Percentiles rank a stretch among this genome's conserved stretches.
phyloP scores from a whole-genome alignment of 2,113 vertebrate genomes.

The Emydocephalus ijimae region DNA sequence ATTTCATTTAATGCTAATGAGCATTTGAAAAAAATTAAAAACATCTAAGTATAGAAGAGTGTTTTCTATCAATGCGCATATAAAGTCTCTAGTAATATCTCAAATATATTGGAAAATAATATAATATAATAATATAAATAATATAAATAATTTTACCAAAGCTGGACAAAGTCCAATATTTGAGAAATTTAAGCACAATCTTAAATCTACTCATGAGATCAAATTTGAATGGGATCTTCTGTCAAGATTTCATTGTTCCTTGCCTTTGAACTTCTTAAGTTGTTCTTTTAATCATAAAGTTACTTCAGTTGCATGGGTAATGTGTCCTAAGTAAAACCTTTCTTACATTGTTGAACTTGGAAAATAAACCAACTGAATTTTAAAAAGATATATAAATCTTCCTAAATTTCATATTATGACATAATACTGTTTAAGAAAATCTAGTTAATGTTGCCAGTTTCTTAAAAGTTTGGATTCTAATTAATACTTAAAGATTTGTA shows the following conservation, averaged over 20 bases:
- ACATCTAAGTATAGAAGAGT: slow-evolving; percentile 52
- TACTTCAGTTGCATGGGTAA: slow-evolving; percentile 53
- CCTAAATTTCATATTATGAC: slow-evolving; percentile 44
- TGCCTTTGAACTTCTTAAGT: slow-evolving; percentile 46
- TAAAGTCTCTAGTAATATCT: slow-evolving; percentile 39
- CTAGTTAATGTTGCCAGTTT: slow-evolving; percentile 10
- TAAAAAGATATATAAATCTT: slow-evolving; percentile 48
- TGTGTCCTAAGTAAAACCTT: slow-evolving; percentile 49
- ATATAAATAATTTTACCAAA: slow-evolving; percentile 11
- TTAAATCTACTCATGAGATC: neutral
- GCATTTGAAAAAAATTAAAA: slow-evolving; percentile 44
- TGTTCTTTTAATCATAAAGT: slow-evolving; percentile 60
- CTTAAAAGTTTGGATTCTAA: slow-evolving; percentile 7
- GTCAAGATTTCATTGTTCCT: neutral
- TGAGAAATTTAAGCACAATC: neutral
- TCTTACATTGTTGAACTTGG: slow-evolving; percentile 46
- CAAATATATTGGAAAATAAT: slow-evolving; percentile 50
- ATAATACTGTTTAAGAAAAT: slow-evolving; percentile 23
- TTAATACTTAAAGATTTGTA: slow-evolving; percentile 27
- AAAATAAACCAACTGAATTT: slow-evolving; percentile 56
- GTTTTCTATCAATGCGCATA: slow-evolving; percentile 35
- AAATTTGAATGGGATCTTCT: neutral
- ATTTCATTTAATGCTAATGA: slow-evolving; percentile 50
- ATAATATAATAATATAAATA: no score
- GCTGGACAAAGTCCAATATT: slow-evolving; percentile 46